Evolutionary conservation across 2,113 vertebrate genomes (phyloP).

Genomic region (Butorides virescens): DNA sequence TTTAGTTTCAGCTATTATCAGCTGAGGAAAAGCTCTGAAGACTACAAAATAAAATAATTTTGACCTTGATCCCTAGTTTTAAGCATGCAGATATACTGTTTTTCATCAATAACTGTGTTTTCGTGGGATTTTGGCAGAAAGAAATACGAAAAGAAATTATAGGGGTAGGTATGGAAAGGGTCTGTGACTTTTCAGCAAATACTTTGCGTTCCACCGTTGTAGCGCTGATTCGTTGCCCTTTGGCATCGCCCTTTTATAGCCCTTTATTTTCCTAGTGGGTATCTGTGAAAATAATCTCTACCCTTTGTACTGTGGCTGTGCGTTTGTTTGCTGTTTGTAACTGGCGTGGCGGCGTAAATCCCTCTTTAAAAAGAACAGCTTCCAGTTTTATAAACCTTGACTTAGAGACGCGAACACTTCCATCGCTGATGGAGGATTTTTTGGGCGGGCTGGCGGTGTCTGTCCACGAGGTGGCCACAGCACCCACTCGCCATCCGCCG

Average conservation of each 20-base stretch:
- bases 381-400: not conserved
- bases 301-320: not conserved
- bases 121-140: not conserved
- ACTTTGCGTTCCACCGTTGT: not conserved
- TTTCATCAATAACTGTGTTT: not conserved
- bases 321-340: not conserved
- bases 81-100: not conserved
- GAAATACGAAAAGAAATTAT: not conserved
- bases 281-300: not conserved
- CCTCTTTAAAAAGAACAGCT: not conserved
- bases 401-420: not conserved
- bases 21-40: not conserved
- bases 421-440: not conserved
- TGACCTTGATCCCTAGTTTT: not conserved
- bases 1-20: not conserved
- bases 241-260: not conserved
- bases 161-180: not conserved
- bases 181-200: not conserved
- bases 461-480: not conserved
- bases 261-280: not conserved
- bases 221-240: not conserved
- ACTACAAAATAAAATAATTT: not conserved
- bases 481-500: rapidly evolving
- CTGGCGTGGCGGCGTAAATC: not conserved
- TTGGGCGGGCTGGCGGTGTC: not conserved